A percentile compares a stretch with the other conserved stretches of the same genome.
phyloP scores from a whole-genome alignment of 2,888 invertebrate species.

The Troilus luridus region DNA sequence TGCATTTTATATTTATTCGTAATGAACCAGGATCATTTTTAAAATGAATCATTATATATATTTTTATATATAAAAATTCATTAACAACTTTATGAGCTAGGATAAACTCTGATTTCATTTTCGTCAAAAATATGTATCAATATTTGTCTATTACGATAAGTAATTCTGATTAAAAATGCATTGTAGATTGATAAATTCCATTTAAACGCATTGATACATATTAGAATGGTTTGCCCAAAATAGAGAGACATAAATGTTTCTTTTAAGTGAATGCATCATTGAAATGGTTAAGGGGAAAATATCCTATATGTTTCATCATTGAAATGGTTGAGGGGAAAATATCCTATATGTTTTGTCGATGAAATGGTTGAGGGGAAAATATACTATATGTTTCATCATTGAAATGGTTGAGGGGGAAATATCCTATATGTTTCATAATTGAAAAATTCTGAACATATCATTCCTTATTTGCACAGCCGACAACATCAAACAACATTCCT shows the following conservation, averaged over 20 bases:
- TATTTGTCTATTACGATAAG: not conserved
- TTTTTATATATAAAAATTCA: not conserved
- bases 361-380: not conserved
- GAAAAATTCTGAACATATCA: slow-evolving; percentile 1
- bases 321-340: not conserved
- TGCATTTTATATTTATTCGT: not conserved
- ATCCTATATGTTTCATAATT: not conserved
- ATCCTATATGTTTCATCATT: not conserved
- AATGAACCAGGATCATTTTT: not conserved
- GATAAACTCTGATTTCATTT: slow-evolving; percentile 28
- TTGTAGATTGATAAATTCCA: not conserved
- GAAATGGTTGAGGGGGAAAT: not conserved
- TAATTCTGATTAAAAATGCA: slow-evolving; percentile 5
- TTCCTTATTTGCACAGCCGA: slow-evolving; percentile 47
- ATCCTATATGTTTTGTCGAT: no score
- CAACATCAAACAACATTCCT: slow-evolving; percentile 20
- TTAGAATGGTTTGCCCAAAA: not conserved
- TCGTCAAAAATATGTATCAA: slow-evolving; percentile 55
- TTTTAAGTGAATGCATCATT: slow-evolving; percentile 56
- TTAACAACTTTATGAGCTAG: not conserved
- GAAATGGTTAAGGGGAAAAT: not conserved
- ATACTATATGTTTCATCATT: slow-evolving; percentile 37
- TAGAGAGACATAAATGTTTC: not conserved
- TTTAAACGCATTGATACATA: not conserved
- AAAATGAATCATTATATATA: not conserved